These are phyloP conservation scores for Holocentrus rufus DNA, from an alignment of 2,797 vertebrate species.

Conservation along the genomic window DNA sequence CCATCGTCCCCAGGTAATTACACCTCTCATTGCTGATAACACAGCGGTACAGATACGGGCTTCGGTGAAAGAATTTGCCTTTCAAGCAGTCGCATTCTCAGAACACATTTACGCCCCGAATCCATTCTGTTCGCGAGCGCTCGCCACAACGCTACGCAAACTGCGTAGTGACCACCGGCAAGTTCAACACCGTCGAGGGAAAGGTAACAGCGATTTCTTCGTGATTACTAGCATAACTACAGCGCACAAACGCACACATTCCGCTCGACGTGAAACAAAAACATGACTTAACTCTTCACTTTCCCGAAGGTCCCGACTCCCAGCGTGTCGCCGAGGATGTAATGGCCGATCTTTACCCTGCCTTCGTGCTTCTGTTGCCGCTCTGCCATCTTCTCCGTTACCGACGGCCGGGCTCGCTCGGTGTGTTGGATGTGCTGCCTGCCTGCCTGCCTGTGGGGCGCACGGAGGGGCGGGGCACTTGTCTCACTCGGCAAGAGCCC, in stretches of 20 bases:
- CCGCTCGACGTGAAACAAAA: slow-evolving; percentile 28
- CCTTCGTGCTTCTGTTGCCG: slow-evolving; percentile 93
- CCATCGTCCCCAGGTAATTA: slow-evolving; percentile 22
- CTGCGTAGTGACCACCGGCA: slow-evolving; percentile 68
- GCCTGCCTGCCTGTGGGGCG: slow-evolving; percentile 44
- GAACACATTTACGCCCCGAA: slow-evolving; percentile 39
- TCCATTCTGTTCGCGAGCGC: accelerated
- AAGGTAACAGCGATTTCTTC: slow-evolving; percentile 41
- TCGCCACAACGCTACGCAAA: slow-evolving; percentile 55
- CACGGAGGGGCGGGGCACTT: slow-evolving; percentile 66
- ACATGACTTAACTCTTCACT: slow-evolving; percentile 97
- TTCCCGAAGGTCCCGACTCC: slow-evolving; percentile 99
- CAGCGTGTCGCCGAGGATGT: slow-evolving; percentile 95
- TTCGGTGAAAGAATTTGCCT: slow-evolving; percentile 68
- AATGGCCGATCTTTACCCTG: slow-evolving; percentile 96
- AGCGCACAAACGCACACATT: slow-evolving; percentile 30
- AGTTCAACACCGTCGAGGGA: slow-evolving; percentile 59
- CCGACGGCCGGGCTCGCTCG: slow-evolving; percentile 56
- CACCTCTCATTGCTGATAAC: slow-evolving; percentile 53
- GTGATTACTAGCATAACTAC: slow-evolving; percentile 6
- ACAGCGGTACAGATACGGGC: slow-evolving; percentile 14
- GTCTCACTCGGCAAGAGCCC: background rate
- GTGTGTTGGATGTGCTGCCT: slow-evolving; percentile 52
- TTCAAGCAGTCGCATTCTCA: slow-evolving; percentile 68
- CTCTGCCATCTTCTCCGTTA: slow-evolving; percentile 91